These are phyloP conservation scores for Eurystomus gularis DNA, from an alignment of 2,113 vertebrate species.

Conservation along the genomic window DNA sequence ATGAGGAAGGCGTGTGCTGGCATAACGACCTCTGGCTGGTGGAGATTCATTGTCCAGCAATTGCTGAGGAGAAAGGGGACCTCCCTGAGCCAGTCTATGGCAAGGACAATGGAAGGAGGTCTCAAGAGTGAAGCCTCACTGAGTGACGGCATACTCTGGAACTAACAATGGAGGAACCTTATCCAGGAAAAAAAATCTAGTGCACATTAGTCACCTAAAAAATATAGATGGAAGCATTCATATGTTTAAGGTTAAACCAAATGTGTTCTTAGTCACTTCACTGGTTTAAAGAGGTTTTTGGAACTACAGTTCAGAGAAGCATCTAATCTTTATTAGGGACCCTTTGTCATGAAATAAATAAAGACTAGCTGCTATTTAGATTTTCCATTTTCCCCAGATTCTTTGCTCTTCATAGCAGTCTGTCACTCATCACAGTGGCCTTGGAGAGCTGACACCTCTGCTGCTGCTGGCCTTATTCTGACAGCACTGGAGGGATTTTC, in stretches of 20 bases:
- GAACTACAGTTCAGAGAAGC: neutral
- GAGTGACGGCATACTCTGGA: neutral
- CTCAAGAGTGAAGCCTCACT: neutral
- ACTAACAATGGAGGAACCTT: neutral
- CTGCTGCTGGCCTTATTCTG: neutral
- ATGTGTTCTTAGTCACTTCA: neutral
- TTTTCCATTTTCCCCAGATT: neutral
- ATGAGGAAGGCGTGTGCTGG: fast-evolving
- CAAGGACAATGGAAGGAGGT: neutral
- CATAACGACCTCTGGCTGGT: neutral
- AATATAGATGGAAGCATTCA: neutral
- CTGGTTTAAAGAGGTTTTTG: neutral
- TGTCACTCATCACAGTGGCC: neutral
- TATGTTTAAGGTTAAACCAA: neutral
- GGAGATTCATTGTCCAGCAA: neutral
- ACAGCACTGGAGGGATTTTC: neutral
- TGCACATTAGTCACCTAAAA: neutral
- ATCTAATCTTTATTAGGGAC: neutral
- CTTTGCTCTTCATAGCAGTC: neutral
- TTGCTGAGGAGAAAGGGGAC: neutral
- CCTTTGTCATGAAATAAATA: neutral
- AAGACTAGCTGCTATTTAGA: neutral
- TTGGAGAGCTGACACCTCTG: neutral
- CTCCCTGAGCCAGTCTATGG: neutral
- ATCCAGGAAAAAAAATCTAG: neutral